These are phyloP conservation scores for Hapalemur alaotrensis DNA, from an alignment of 2,797 vertebrate genomes.

Conservation along the genomic window DNA sequence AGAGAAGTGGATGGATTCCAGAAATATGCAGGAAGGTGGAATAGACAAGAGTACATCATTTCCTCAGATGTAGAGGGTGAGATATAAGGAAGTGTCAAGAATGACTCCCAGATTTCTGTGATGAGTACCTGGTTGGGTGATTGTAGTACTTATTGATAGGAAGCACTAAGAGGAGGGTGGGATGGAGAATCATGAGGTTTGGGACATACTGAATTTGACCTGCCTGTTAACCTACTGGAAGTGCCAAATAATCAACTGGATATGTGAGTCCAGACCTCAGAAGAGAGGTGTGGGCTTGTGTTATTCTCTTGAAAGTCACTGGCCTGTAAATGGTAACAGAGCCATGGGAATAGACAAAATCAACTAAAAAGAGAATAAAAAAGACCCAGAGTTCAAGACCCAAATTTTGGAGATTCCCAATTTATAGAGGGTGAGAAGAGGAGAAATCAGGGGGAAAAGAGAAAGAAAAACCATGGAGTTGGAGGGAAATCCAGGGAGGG, in stretches of 20 bases:
- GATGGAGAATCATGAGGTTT: background rate
- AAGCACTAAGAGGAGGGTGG: background rate
- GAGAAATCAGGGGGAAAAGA: background rate
- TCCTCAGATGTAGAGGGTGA: background rate
- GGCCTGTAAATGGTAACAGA: background rate
- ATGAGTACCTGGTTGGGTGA: background rate
- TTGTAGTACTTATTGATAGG: background rate
- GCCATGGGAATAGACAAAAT: background rate
- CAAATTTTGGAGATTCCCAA: background rate
- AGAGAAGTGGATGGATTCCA: background rate
- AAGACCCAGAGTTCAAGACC: background rate
- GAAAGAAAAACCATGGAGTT: background rate
- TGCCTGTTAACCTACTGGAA: background rate
- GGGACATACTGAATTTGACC: background rate
- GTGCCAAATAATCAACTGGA: background rate
- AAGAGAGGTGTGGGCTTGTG: background rate
- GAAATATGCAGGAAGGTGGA: background rate
- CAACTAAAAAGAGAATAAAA: background rate
- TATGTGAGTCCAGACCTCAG: background rate
- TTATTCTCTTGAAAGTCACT: background rate
- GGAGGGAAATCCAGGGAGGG: background rate
- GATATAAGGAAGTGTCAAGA: background rate
- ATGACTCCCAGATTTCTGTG: background rate
- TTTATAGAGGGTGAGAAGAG: background rate
- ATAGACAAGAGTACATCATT: background rate